Evolutionary conservation across 2,113 vertebrate genomes (phyloP), one percentile per base, ranked within the genome.

Genomic region (Chrysochloris asiatica): DNA sequence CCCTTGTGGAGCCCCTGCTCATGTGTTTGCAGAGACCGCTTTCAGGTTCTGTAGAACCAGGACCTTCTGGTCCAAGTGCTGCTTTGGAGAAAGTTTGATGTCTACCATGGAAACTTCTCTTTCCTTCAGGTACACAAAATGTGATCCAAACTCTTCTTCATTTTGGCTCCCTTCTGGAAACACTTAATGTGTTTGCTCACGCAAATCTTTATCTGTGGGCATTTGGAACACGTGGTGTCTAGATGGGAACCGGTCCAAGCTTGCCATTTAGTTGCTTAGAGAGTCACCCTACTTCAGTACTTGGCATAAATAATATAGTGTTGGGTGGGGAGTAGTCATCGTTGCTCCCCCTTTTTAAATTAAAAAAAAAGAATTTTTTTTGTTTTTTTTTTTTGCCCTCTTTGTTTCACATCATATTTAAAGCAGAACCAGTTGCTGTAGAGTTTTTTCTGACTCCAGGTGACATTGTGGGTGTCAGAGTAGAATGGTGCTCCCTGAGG

Each of bases 141-240:
- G 14, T 41, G 43, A 30, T 43, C 43, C 61, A 28, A 4, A 6
- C 38, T 14, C n/a, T 43, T 38, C 63, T 38, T 33, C n/a, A n/a
- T n/a, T n/a, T n/a, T n/a, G n/a, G n/a, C n/a, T n/a, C n/a, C n/a
- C n/a, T n/a, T n/a, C n/a, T n/a, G n/a, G n/a, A n/a, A n/a, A n/a
- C n/a, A n/a, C n/a, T n/a, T n/a, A n/a, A n/a, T n/a, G n/a, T n/a
- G n/a, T n/a, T n/a, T n/a, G n/a, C 72, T 63, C 1, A 21, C 38
- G 76, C 38, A 17, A 0, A 1, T 22, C 56, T 52, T 38, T 1
- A 8, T 14, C 65, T 2, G 0, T 10, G 17, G 33, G n/a, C n/a
- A 1, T 54, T 6, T 24, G 43, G 19, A 28, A n/a, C 38, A 26
- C 3, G 0, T 19, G n/a, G n/a, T n/a, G n/a, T n/a, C n/a, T n/a